Evolutionary conservation across 1,140 invertebrate genomes (phyloP).

Genomic region (Lepidostoma basale): DNA sequence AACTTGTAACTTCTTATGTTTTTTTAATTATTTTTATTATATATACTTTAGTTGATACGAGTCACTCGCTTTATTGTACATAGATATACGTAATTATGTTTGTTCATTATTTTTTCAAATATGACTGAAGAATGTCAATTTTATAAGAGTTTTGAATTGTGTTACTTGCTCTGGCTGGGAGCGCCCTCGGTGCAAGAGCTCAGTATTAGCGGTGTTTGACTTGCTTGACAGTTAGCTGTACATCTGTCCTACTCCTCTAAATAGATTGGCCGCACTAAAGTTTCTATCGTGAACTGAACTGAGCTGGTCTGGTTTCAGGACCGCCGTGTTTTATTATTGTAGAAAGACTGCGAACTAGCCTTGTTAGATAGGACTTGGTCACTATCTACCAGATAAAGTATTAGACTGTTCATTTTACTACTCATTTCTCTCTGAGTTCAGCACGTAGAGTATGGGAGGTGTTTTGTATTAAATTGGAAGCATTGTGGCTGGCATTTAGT

Average conservation of each 20-base stretch:
- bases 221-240: no score
- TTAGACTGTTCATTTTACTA: conserved; percentile 12
- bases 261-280: no score
- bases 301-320: no score
- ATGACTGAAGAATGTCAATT: conserved; percentile 29
- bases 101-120: conserved; percentile 12
- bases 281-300: no score
- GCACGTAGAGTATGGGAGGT: no score
- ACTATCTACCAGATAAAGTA: not conserved
- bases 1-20: not conserved
- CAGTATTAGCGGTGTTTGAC: no score
- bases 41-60: not conserved
- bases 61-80: conserved; percentile 12
- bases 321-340: conserved; percentile 10
- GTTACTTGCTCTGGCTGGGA: not conserved
- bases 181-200: not conserved
- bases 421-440: no score
- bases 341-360: conserved; percentile 15
- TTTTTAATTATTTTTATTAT: conserved; percentile 10
- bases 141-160: conserved; percentile 15
- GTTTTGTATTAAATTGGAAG: no score
- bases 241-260: no score
- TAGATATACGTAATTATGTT: not conserved
- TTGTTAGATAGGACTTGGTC: not conserved
- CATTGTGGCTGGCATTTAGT: conserved; percentile 20